phyloP scores from a whole-genome alignment of 2,888 invertebrate genomes.

The Fragum whitleyi region DNA sequence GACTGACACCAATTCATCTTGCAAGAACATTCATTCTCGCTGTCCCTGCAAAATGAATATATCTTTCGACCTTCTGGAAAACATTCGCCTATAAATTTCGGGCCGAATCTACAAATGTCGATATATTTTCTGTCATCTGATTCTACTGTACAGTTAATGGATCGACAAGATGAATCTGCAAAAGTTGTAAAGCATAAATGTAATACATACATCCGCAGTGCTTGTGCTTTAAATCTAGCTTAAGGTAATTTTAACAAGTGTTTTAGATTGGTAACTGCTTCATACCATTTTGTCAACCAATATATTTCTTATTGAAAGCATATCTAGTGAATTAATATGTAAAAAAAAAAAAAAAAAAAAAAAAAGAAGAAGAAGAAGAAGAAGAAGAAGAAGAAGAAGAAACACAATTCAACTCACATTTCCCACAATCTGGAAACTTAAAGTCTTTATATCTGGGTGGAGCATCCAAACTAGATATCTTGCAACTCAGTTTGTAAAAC shows the following conservation, averaged over 20 bases:
- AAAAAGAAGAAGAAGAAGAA: too few relatives aligned
- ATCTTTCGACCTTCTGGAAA: neutral
- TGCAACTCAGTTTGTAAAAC: neutral
- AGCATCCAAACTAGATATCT: neutral
- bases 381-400: too few relatives aligned
- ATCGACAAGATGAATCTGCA: neutral
- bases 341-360: too few relatives aligned
- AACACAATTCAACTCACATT: neutral
- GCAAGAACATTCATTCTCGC: neutral
- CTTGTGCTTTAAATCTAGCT: too few relatives aligned
- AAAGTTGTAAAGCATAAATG: neutral
- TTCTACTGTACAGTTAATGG: neutral
- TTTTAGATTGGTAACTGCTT: too few relatives aligned
- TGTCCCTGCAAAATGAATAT: neutral
- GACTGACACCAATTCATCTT: conserved; percentile 1
- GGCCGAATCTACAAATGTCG: neutral
- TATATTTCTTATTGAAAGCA: too few relatives aligned
- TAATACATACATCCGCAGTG: too few relatives aligned
- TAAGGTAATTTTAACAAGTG: too few relatives aligned
- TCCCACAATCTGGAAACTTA: neutral
- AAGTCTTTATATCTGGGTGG: neutral
- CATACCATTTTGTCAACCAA: too few relatives aligned
- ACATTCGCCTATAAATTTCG: neutral
- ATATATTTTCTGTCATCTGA: neutral
- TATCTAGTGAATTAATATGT: too few relatives aligned